These are phyloP conservation scores for Mycalesis mineus DNA, from an alignment of 2,888 invertebrate species.

Conservation along the genomic window DNA sequence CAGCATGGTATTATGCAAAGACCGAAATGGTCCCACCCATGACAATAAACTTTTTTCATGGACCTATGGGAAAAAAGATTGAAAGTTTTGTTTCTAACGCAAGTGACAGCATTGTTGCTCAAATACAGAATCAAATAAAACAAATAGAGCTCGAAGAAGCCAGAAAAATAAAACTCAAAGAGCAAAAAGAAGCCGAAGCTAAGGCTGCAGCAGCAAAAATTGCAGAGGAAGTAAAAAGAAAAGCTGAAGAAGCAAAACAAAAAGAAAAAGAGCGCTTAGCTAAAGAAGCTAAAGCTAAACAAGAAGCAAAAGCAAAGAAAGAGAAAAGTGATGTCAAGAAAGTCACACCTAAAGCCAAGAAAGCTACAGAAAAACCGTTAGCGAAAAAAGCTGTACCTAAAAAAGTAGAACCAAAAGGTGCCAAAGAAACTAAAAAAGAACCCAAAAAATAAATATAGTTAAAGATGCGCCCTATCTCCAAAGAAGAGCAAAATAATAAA, in stretches of 20 bases:
- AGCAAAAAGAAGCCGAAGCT: slow-evolving; percentile 43
- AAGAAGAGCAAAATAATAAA: too few species aligned
- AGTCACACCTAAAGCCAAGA: slow-evolving; percentile 22
- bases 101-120: slow-evolving; percentile 38
- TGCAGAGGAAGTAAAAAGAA: slow-evolving; percentile 41
- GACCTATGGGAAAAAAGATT: slow-evolving; percentile 44
- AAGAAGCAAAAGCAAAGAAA: slow-evolving; percentile 26
- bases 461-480: too few species aligned
- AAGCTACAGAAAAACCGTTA: slow-evolving; percentile 14
- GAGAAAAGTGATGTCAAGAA: slow-evolving; percentile 26
- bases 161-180: slow-evolving; percentile 35
- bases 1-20: slow-evolving; percentile 61
- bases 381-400: slow-evolving; percentile 21
- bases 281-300: slow-evolving; percentile 21
- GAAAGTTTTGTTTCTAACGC: slow-evolving; percentile 40
- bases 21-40: slow-evolving; percentile 62
- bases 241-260: slow-evolving; percentile 32
- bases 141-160: slow-evolving; percentile 45
- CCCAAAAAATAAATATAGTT: slow-evolving; percentile 23
- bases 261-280: slow-evolving; percentile 29
- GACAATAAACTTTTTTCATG: slow-evolving; percentile 46
- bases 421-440: slow-evolving; percentile 1
- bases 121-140: slow-evolving; percentile 39
- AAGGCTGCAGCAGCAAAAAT: slow-evolving; percentile 43
- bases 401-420: slow-evolving; percentile 23